Conservation (phyloP, 2,113 vertebrate species). For the Oxygymnocypris stewartii region DNA sequence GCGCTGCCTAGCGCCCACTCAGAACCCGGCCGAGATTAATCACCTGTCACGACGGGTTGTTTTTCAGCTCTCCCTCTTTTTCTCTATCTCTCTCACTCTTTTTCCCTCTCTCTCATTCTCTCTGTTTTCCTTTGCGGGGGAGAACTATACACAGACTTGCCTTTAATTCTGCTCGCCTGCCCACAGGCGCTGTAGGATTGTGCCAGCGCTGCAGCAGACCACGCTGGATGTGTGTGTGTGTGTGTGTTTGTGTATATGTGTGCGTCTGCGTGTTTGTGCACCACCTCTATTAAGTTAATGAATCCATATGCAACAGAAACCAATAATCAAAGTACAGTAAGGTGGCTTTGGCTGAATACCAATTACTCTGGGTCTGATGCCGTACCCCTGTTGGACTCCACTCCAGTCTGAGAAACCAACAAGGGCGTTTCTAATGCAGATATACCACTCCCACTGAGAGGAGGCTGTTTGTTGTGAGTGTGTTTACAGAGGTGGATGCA, state of each 20-base stretch:
- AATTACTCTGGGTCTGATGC: not conserved
- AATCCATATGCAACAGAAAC: slow-evolving; percentile 37
- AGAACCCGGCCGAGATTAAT: slow-evolving; percentile 53
- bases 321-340: slow-evolving; percentile 31
- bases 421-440: slow-evolving; percentile 25
- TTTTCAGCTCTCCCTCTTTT: slow-evolving; percentile 45
- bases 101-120: slow-evolving; percentile 22
- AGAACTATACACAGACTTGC: slow-evolving; percentile 36
- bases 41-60: slow-evolving; percentile 55
- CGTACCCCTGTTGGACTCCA: slow-evolving; percentile 24
- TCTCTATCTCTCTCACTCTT: not conserved
- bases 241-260: slow-evolving; percentile 10
- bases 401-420: slow-evolving; percentile 28
- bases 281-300: slow-evolving; percentile 12
- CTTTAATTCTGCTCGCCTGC: slow-evolving; percentile 28
- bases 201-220: slow-evolving; percentile 25
- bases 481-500: not conserved
- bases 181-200: slow-evolving; percentile 20
- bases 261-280: slow-evolving; percentile 17
- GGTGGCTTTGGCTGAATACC: slow-evolving; percentile 27
- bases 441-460: slow-evolving; percentile 13
- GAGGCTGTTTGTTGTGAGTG: slow-evolving; percentile 7
- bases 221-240: not conserved
- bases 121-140: slow-evolving; percentile 35
- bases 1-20: slow-evolving; percentile 42